Evolutionary conservation across 2,888 invertebrate species (phyloP).

Genomic region (Blastobasis lacticolella): DNA sequence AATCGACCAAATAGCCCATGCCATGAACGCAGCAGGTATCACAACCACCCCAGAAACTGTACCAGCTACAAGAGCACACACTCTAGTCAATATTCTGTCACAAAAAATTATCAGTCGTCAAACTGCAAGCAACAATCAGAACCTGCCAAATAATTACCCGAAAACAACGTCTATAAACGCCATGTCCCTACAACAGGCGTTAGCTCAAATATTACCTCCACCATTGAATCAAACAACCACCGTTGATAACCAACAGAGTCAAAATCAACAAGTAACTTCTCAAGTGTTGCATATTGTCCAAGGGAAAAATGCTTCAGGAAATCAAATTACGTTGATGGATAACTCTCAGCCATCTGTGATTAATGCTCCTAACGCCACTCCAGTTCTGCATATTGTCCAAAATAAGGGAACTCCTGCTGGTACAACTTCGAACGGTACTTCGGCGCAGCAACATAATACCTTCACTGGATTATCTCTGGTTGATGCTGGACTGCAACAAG

Average conservation of each 20-base stretch:
- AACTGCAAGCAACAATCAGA: constrained; percentile 24
- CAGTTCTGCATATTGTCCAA: constrained; percentile 65
- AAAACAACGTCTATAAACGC: constrained; percentile 56
- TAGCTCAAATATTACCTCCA: constrained; percentile 64
- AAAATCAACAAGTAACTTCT: constrained; percentile 31
- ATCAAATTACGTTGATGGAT: constrained; percentile 57
- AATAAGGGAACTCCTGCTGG: constrained; percentile 39
- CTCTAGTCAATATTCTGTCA: constrained; percentile 68
- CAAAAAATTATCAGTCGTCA: constrained; percentile 59
- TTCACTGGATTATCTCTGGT: constrained; percentile 59
- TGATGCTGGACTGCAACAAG: constrained; percentile 57
- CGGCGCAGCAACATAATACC: constrained; percentile 38
- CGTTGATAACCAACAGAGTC: constrained; percentile 33
- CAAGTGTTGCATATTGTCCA: constrained; percentile 68
- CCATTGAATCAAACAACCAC: constrained; percentile 49
- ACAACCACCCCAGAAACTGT: constrained; percentile 34
- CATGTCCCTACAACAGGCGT: constrained; percentile 61
- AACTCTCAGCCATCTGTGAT: constrained; percentile 56
- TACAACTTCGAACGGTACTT: constrained; percentile 34
- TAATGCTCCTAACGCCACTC: constrained; percentile 47
- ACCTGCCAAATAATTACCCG: constrained; percentile 36
- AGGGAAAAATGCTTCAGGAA: constrained; percentile 54
- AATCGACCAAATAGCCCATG: constrained; percentile 59
- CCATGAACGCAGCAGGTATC: constrained; percentile 65
- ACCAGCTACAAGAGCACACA: constrained; percentile 37